Percentiles rank a stretch among this genome's conserved stretches.
Evolutionary conservation across 2,113 vertebrate genomes (phyloP).

Genomic region (Cyphomyrus discorhynchus): DNA sequence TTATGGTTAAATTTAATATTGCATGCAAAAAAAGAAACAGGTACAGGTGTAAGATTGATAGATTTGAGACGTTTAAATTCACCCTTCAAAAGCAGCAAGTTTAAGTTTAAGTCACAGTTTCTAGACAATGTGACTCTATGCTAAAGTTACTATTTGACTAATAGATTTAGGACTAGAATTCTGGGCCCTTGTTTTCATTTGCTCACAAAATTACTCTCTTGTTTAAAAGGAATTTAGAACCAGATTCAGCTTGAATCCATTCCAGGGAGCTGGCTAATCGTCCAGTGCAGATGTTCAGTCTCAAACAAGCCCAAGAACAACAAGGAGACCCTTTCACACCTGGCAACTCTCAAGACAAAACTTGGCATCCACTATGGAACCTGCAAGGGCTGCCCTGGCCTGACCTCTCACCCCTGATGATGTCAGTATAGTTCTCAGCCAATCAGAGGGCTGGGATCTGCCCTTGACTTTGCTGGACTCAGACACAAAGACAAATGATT

Average conservation of each 20-base stretch:
- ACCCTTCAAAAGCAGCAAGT: not conserved
- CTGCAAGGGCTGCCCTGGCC: slow-evolving; percentile 51
- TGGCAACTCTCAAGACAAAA: slow-evolving; percentile 63
- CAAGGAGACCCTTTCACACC: slow-evolving; percentile 60
- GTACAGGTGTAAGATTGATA: not conserved
- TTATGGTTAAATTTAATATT: not conserved
- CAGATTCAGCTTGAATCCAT: slow-evolving; percentile 39
- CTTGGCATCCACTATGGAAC: slow-evolving; percentile 58
- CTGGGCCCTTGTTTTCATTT: slow-evolving; percentile 23
- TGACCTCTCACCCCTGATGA: slow-evolving; percentile 65
- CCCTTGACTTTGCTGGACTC: slow-evolving; percentile 69
- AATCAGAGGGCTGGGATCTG: slow-evolving; percentile 68
- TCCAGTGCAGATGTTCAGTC: slow-evolving; percentile 55
- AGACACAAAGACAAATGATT: slow-evolving; percentile 91
- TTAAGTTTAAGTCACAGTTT: not conserved
- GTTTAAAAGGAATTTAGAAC: slow-evolving; percentile 46
- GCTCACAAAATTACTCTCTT: slow-evolving; percentile 43
- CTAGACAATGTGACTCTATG: not conserved
- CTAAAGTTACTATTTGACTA: not conserved
- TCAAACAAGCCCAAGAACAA: slow-evolving; percentile 58
- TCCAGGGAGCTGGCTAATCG: slow-evolving; percentile 41
- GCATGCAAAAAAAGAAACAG: slow-evolving; percentile 6
- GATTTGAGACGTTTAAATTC: slow-evolving; percentile 8
- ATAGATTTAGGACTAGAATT: slow-evolving; percentile 15
- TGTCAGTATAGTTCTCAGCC: slow-evolving; percentile 64